Base-by-base conservation (phyloP, 2,888 invertebrate species). In the Eurytoma californica region DNA sequence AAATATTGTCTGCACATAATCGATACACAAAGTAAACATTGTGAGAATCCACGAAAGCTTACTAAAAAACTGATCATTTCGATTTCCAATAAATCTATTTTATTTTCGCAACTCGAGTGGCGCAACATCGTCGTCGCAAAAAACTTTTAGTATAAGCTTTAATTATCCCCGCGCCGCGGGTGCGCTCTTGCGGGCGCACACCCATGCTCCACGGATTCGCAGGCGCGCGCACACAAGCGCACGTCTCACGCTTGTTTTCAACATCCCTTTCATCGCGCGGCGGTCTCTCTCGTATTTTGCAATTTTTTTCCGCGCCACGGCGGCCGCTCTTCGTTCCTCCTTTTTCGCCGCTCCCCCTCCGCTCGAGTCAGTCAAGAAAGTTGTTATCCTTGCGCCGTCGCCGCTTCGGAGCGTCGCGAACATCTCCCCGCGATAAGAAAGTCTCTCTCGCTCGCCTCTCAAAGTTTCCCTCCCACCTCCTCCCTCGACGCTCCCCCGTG, bases 341-440 rank as follows among this genome's bases (percentile, higher is more conserved):
- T 72, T 67, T 73, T 70, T 63, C 69, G 47, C 51, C 30, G 55
- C 18, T 18, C 30, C 20, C 24, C n/a, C 24, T 12, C 51, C 53
- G 18, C 20, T 20, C 58, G 57, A 14, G 28, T 18, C 58, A 70
- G 66, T 72, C 72, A 76, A 76, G 76, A 80, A 80, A 80, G 80
- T 80, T 80, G 80, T 80, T 80, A 80, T 80, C 80, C 80, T 80
- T 80, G 80, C 75, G 49, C 39, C 51, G 30, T 24, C 61, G 61
- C 16, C 30, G 72, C 69, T 55, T 55, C 55, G 66, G 72, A 80
- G 61, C 53, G 57, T 57, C 66, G 72, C 65, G 53, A 67, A 47
- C 58, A 20, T 61, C n/a, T 3, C 13, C 18, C 61, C 20, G 49
- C 70, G 78, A 78, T 78, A 78, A 78, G 75, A 79, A 72, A 72